These are phyloP conservation scores for Peromyscus attwateri DNA, from an alignment of 2,797 vertebrate genomes.

Conservation along the genomic window DNA sequence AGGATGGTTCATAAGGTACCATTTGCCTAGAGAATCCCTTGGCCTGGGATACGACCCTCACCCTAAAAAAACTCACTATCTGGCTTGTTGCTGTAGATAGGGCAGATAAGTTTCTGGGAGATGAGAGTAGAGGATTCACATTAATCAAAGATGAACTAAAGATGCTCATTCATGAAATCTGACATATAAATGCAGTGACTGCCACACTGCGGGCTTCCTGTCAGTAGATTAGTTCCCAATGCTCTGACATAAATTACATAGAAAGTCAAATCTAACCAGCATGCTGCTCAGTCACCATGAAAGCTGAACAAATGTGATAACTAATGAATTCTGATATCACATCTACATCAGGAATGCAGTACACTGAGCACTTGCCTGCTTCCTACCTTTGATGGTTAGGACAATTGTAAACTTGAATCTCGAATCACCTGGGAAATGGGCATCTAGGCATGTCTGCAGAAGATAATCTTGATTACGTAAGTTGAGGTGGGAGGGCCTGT, in stretches of 20 bases:
- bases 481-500: neutral
- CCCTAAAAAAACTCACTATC: neutral
- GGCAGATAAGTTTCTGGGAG: neutral
- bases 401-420: neutral
- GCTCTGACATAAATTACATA: neutral
- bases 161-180: neutral
- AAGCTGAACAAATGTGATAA: neutral
- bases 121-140: neutral
- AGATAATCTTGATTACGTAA: neutral
- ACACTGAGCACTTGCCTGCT: neutral
- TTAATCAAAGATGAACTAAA: neutral
- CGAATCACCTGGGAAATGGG: neutral
- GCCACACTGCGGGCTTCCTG: neutral
- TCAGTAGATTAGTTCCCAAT: neutral
- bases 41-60: neutral
- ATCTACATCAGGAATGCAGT: neutral
- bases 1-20: neutral
- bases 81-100: neutral
- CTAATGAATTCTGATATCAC: neutral
- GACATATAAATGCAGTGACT: neutral
- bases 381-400: neutral
- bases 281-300: neutral
- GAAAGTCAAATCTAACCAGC: neutral
- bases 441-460: neutral
- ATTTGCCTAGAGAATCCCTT: slow-evolving; percentile 16